Base-by-base conservation (phyloP, 35 echinoderm and acorn worm genomes). In the Lytechinus pictus region DNA sequence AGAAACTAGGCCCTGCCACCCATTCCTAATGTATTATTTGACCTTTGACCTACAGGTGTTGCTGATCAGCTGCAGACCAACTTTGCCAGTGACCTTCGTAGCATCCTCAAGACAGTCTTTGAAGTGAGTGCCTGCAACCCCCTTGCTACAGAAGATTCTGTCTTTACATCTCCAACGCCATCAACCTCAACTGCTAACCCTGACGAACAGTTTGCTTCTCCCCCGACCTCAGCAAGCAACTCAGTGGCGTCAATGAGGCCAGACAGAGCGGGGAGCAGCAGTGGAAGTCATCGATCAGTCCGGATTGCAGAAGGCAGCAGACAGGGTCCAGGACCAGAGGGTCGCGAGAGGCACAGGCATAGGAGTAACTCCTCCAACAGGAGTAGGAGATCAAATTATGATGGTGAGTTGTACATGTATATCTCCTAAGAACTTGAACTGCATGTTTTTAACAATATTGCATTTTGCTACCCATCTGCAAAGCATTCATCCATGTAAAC, bases 61-160 rank as follows among this genome's bases (percentile, higher is more conserved):
- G 98, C 98, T 44, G 98, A 99, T 95, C 98, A 99, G 57, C 97
- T 99, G 4, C 98, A 99, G 95, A 97, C 98, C 29, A 99, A 99
- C 95, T 99, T 97, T 89, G 98, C 97, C 89, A 97, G 97, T 94
- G 98, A 99, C 52, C 93, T 99, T 10, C 94, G 98, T 19, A 97
- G 96, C 95, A 99, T 99, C 94, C 87, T 99, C 44, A 99, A 99
- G 94, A 97, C 96, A 28, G 98, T 99, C 21, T 99, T 99, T 94
- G 97, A 98, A 86, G 96, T 98, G 53, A 96, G 94, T 44, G 95
- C 94, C 2, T 89, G 57, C 54, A 97, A 97, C 89, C 97, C 94
- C 56, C 51, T 72, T 4, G 52, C 57, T 51, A 56, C 95, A 11
- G 86, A 93, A 10, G 92, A 93, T 27, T 27, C 52, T 44, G 92